Conservation (phyloP, 2,888 invertebrate species). For the Eilema sororculum region DNA sequence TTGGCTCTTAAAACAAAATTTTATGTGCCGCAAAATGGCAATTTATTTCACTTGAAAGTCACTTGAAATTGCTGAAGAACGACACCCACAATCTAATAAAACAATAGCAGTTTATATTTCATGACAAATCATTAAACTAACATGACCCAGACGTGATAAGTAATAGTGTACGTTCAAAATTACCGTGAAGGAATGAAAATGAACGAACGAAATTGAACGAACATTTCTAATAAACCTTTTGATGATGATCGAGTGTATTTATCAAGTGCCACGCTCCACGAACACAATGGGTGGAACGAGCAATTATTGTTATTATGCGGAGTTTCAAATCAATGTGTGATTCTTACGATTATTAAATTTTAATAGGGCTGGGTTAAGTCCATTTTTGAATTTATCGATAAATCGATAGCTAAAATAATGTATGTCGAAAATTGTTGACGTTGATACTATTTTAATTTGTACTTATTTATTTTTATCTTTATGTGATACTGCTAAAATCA, state of each 20-base stretch:
- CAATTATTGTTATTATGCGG: slow-evolving; percentile 38
- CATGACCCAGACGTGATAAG: slow-evolving; percentile 36
- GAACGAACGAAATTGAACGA: slow-evolving; percentile 29
- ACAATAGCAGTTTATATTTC: slow-evolving; percentile 13
- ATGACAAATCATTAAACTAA: slow-evolving; percentile 23
- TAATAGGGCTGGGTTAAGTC: slow-evolving; percentile 26
- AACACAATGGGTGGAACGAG: slow-evolving; percentile 43
- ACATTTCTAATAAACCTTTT: slow-evolving; percentile 48
- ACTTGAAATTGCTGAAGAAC: slow-evolving; percentile 11
- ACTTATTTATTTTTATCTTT: no score
- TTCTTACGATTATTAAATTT: slow-evolving; percentile 38
- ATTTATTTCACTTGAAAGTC: slow-evolving; percentile 13
- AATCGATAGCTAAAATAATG: slow-evolving; percentile 3
- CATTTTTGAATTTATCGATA: slow-evolving; percentile 11
- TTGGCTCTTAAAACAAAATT: neutral
- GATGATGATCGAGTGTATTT: slow-evolving; percentile 48
- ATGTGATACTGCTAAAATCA: neutral
- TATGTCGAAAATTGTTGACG: neutral
- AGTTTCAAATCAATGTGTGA: slow-evolving; percentile 48
- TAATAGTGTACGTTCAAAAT: slow-evolving; percentile 43
- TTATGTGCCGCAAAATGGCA: neutral
- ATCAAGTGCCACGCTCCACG: slow-evolving; percentile 51
- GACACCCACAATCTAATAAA: slow-evolving; percentile 24
- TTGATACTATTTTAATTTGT: neutral
- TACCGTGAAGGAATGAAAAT: slow-evolving; percentile 42